These are phyloP conservation scores for Pecten maximus DNA, from an alignment of 2,888 invertebrate species.

Conservation along the genomic window DNA sequence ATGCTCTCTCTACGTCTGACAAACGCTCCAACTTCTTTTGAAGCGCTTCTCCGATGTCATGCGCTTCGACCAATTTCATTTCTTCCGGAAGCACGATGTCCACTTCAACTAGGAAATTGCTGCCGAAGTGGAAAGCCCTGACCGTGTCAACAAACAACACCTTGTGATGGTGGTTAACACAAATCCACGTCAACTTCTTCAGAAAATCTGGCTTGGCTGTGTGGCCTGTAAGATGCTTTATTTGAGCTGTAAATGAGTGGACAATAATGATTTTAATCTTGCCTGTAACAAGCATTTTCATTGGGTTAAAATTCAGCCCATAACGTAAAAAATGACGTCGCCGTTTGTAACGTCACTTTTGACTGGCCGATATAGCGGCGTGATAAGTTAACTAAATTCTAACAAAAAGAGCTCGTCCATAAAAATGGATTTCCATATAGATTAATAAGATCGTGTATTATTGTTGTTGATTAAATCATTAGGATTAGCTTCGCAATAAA, in stretches of 20 bases:
- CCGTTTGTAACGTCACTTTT: no score
- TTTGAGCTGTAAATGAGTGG: conserved; percentile 74
- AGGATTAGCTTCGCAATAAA: no score
- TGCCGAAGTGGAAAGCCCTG: conserved; percentile 84
- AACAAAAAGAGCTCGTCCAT: no score
- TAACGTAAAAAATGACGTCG: no score
- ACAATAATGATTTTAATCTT: not conserved
- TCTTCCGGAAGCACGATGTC: conserved; percentile 83
- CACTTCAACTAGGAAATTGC: conserved; percentile 83
- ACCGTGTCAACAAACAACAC: conserved; percentile 83
- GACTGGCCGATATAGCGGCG: no score
- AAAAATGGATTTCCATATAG: no score
- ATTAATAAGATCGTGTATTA: no score
- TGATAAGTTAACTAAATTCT: no score
- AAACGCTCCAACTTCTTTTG: conserved; percentile 83
- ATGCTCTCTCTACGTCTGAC: conserved; percentile 83
- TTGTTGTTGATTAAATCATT: no score
- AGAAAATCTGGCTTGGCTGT: conserved; percentile 81
- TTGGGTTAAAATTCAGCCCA: no score
- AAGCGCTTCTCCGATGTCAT: conserved; percentile 83
- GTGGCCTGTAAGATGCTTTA: conserved; percentile 79
- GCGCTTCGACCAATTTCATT: conserved; percentile 82
- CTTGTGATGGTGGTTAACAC: conserved; percentile 79
- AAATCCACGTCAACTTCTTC: conserved; percentile 81
- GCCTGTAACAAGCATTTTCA: no score